phyloP scores from a whole-genome alignment of 2,888 invertebrate species.

The Drosophila ezoana region DNA sequence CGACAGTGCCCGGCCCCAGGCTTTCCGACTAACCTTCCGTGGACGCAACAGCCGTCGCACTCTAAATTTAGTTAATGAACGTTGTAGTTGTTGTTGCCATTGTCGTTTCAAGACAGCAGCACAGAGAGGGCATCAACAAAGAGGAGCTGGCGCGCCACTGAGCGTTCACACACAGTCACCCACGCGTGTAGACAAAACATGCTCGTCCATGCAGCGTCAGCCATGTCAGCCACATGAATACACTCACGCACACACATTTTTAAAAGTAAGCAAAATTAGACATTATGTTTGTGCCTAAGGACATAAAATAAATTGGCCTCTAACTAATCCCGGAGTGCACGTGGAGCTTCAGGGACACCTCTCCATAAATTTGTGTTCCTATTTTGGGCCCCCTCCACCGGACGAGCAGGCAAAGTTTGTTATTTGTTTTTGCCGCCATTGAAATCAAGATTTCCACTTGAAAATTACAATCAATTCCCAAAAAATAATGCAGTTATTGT shows the following conservation, averaged over 20 bases:
- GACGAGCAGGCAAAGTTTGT: slow-evolving; percentile 25
- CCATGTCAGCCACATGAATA: slow-evolving; percentile 35
- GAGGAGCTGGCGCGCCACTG: slow-evolving; percentile 13
- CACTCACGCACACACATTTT: slow-evolving; percentile 75
- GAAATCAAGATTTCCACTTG: slow-evolving; percentile 35
- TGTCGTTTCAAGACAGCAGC: slow-evolving; percentile 15
- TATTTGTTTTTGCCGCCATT: slow-evolving; percentile 26
- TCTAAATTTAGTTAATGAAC: slow-evolving; percentile 81
- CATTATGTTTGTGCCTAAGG: slow-evolving; percentile 78
- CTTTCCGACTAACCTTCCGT: slow-evolving; percentile 23
- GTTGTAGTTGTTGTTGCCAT: slow-evolving; percentile 35
- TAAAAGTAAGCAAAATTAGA: slow-evolving; percentile 81
- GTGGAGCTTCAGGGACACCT: slow-evolving; percentile 43
- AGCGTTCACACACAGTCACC: slow-evolving; percentile 4
- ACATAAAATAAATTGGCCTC: slow-evolving; percentile 81
- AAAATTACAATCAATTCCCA: slow-evolving; percentile 23
- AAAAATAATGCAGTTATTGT: no score
- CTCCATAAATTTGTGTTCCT: slow-evolving; percentile 19
- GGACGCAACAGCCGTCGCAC: slow-evolving; percentile 70
- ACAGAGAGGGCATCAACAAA: slow-evolving; percentile 13
- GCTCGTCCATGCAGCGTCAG: slow-evolving; percentile 13
- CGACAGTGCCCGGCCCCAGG: slow-evolving; percentile 7
- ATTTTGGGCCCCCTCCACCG: slow-evolving; percentile 8
- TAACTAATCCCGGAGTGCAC: slow-evolving; percentile 74
- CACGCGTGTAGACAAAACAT: slow-evolving; percentile 2